Base-by-base conservation (phyloP, 2,888 invertebrate species). In the Lasius platythorax region DNA sequence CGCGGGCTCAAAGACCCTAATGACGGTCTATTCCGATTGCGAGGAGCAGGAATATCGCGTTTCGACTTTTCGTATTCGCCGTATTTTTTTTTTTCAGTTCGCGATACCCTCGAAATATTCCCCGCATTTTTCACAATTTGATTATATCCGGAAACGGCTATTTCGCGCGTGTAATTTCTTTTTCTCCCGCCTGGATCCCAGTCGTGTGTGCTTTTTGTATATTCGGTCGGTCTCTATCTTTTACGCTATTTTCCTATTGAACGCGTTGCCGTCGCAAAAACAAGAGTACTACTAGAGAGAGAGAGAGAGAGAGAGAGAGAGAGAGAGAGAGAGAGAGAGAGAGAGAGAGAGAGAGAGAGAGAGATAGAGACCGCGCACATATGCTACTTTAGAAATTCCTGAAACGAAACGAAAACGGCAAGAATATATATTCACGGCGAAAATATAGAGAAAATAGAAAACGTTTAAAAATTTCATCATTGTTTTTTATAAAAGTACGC, bases 1-100 rank as follows among this genome's bases (percentile, higher is more conserved):
- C 90, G 82, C 87, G 72, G 86, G 82, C 88, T 89, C 85, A 78
- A 86, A 86, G 85, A 83, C 87, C 86, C 85, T 91, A 90, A 90
- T 89, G 91, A 90, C 86, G 82, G 86, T 61, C 72, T 33, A 61
- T 70, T 53, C 66, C 64, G n/a, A 68, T 28, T 43, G 84, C 82
- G 73, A 68, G 78, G 30, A 72, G 84, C 78, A 61, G 82, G 75
- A 75, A 76, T 86, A 61, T 61, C 85, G 85, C 83, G 68, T 85
- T 88, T 82, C 79, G 83, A 89, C 88, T 89, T 90, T 90, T 90
- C 90, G 84, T 85, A 3, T 40, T 67, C n/a, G n/a, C n/a, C n/a
- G n/a, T n/a, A n/a, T 68, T 74, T 18, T 18, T 33, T 66, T 9
- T 37, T 8, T 37, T 37, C 50, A n/a, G 23, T 37, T 30, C 72